Conservation (phyloP, 64 coral and sea anemone genomes). For the Orbicella faveolata region DNA sequence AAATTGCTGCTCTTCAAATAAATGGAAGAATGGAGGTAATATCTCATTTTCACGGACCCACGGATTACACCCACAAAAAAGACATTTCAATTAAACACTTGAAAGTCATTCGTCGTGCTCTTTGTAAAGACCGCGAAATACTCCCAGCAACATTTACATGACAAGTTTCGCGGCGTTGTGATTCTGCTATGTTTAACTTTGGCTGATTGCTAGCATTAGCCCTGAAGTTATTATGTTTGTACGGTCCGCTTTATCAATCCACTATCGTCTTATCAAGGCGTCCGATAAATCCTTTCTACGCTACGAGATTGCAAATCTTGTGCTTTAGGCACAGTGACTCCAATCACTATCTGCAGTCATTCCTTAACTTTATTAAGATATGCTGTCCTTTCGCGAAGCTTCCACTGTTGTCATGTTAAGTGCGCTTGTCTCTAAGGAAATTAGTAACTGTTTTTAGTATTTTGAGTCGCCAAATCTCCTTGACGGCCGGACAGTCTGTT, state of each 20-base stretch:
- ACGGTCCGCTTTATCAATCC: background rate
- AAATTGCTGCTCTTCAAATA: constrained; percentile 12
- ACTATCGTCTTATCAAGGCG: background rate
- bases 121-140: background rate
- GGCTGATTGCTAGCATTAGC: background rate
- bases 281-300: background rate
- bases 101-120: background rate
- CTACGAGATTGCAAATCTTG: background rate
- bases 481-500: background rate
- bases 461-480: background rate
- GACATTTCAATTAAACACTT: constrained; percentile 7
- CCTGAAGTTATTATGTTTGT: background rate
- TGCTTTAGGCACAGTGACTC: background rate
- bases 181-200: background rate
- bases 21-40: background rate
- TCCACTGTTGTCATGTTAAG: constrained; percentile 35
- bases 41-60: background rate
- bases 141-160: background rate
- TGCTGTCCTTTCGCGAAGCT: background rate
- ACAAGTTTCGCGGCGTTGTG: background rate
- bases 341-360: background rate
- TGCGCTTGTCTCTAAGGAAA: background rate
- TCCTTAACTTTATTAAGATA: background rate
- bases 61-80: background rate
- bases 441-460: background rate